Percentiles rank a stretch among this genome's conserved stretches.
Conservation (phyloP, 2,113 vertebrate species). For the Uropsilus gracilis region DNA sequence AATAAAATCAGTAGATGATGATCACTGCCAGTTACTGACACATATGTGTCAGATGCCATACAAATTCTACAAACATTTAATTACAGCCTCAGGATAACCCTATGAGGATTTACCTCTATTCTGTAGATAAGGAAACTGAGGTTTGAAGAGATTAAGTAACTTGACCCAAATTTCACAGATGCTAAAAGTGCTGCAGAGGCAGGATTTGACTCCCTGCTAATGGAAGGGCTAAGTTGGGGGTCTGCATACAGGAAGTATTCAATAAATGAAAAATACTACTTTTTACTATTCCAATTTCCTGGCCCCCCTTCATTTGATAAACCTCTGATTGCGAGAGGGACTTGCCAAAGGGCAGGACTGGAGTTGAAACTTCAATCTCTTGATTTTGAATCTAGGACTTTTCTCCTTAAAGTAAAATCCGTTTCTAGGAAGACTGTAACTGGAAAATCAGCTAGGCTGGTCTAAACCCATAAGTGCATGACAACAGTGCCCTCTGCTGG, state of each 20-base stretch:
- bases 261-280: background rate
- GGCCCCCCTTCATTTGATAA: background rate
- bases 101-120: background rate
- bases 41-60: rapidly evolving
- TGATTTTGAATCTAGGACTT: background rate
- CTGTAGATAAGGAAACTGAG: background rate
- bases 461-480: background rate
- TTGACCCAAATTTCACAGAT: background rate
- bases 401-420: background rate
- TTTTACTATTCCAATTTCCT: background rate
- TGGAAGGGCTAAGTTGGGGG: background rate
- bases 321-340: background rate
- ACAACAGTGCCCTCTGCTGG: conserved; percentile 60
- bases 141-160: background rate
- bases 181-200: background rate
- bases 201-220: background rate
- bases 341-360: background rate
- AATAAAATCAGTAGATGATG: background rate
- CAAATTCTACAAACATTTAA: background rate
- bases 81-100: background rate
- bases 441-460: rapidly evolving
- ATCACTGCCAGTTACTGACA: background rate
- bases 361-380: background rate
- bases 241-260: background rate
- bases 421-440: background rate